Evolutionary conservation across 64 coral and sea anemone genomes (phyloP), one percentile per base, ranked within the genome.

Genomic region (Dendrophyllia cribrosa): DNA sequence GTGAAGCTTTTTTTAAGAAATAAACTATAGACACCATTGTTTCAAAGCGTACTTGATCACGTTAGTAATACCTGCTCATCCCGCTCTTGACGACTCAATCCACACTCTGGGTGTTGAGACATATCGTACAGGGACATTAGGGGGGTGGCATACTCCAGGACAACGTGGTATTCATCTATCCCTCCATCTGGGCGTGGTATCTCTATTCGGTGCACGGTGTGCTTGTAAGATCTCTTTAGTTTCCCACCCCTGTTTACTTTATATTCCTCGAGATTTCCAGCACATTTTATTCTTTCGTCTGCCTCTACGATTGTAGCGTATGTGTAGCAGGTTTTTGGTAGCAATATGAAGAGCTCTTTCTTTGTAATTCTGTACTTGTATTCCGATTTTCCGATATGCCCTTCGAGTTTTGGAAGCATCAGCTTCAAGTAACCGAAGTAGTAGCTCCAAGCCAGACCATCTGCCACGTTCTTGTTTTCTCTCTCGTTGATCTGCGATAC

Each of bases 401-500:
- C 20, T 55, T 20, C 43, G 21, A 92, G 72, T 5, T 24, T 53
- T 59, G 95, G 95, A 8, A 96, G 55, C 26, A 96, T 91, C 59
- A 96, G 46, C 66, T 96, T 93, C 11, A 96, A 79, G 81, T 93
- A 93, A 9, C 79, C 95, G 66, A 90, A 90, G 71, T 93, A 96
- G 50, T 90, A 96, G 50, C 79, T 80, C 95, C 95, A 96, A 8
- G 95, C 95, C 17, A 96, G 81, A 3, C 95, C 95, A 65, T 93
- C 95, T 3, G 95, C 95, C 43, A 93, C 79, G 15, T 93, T 96
- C 65, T 89, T 93, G 61, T 87, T 90, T 52, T 86, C 78, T 16
- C 62, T 76, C 65, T 96, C 95, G 23, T 93, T 83, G 17, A 89
- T 75, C 12, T 65, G 52, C 13, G 74, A 77, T 51, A 67, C 55